phyloP scores from a whole-genome alignment of 2,113 vertebrate species.

The Podocnemis expansa region DNA sequence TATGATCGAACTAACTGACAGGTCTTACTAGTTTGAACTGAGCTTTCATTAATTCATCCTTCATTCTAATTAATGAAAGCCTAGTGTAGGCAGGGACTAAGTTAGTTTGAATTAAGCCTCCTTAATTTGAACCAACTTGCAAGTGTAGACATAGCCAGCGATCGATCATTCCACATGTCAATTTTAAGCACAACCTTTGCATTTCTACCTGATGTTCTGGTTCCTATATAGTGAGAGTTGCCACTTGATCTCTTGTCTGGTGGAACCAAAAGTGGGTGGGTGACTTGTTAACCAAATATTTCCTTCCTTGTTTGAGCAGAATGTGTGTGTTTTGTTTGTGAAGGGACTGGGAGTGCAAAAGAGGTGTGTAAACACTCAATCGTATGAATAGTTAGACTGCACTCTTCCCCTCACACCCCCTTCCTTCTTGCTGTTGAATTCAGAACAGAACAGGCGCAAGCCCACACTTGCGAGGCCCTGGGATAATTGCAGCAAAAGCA shows the following conservation, averaged over 20 bases:
- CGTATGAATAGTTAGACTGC: not conserved
- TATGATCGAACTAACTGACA: too few relatives aligned
- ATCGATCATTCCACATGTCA: not conserved
- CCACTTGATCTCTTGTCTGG: not conserved
- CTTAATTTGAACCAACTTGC: too few relatives aligned
- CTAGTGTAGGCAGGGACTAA: too few relatives aligned
- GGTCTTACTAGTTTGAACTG: too few relatives aligned
- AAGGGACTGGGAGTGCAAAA: not conserved
- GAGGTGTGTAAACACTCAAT: not conserved
- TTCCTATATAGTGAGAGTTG: not conserved
- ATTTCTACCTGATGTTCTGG: not conserved
- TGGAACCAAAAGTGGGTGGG: not conserved
- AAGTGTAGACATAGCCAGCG: too few relatives aligned
- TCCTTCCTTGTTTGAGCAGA: not conserved
- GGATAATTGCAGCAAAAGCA: not conserved
- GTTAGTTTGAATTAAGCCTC: too few relatives aligned
- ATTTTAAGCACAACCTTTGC: not conserved
- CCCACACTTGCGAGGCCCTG: rapidly evolving
- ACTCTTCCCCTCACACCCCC: too few relatives aligned
- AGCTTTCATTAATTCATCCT: too few relatives aligned
- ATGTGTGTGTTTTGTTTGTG: not conserved
- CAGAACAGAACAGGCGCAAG: not conserved
- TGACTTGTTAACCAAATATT: not conserved
- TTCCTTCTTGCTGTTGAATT: not conserved
- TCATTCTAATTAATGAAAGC: too few relatives aligned